phyloP scores from a whole-genome alignment of 2,888 invertebrate species.

The Macaria liturata region DNA sequence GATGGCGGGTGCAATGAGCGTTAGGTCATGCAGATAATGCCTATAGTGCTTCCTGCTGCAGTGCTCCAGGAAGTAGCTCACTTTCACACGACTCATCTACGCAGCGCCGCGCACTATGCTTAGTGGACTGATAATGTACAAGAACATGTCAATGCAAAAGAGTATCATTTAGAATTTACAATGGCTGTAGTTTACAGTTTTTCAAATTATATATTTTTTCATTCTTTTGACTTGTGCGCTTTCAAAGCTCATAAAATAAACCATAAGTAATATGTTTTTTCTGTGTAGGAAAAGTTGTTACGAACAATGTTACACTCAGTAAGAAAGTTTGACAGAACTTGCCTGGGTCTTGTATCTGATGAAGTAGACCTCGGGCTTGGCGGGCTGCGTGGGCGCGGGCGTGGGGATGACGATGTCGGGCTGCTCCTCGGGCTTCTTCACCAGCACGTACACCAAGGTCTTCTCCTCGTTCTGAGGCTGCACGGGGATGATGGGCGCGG shows the following conservation, averaged over 20 bases:
- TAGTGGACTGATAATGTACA: too few species aligned
- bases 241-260: too few species aligned
- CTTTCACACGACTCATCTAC: slow-evolving; percentile 54
- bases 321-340: slow-evolving; percentile 33
- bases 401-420: slow-evolving; percentile 91
- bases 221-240: too few species aligned
- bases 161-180: too few species aligned
- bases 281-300: too few species aligned
- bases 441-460: slow-evolving; percentile 93
- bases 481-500: slow-evolving; percentile 84
- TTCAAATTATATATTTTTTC: too few species aligned
- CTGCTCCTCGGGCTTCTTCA: slow-evolving; percentile 94
- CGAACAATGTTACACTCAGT: too few species aligned
- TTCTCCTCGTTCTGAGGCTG: slow-evolving; percentile 95
- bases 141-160: too few species aligned
- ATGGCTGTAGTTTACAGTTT: too few species aligned
- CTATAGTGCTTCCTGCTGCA: slow-evolving; percentile 50
- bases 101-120: neutral
- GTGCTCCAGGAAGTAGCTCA: slow-evolving; percentile 56
- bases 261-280: too few species aligned
- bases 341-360: slow-evolving; percentile 95
- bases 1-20: slow-evolving; percentile 46
- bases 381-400: slow-evolving; percentile 92
- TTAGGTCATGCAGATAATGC: slow-evolving; percentile 53
- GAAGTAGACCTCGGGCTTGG: slow-evolving; percentile 95